Base-by-base conservation (phyloP, 2,113 vertebrate species). In the Regulus satrapa region DNA sequence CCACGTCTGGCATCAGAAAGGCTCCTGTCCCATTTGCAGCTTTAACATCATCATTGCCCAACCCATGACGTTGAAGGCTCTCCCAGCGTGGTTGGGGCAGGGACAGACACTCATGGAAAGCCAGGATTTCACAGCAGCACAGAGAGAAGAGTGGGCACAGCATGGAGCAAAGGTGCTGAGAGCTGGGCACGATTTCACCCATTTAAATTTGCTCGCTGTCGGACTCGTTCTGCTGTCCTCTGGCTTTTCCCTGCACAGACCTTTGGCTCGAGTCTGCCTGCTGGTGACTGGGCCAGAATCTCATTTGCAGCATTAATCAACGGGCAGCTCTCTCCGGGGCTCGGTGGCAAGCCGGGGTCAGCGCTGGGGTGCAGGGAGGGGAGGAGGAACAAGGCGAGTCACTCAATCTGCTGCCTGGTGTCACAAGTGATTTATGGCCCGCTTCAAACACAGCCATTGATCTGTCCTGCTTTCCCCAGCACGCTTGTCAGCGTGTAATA, bases 381-480 rank as follows among this genome's bases (percentile, higher is more conserved):
- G 79, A 92, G 55, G 75, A 92, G 88, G 82, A 88, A 48, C 46
- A 56, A 31, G 72, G 71, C 36, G 13, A 88, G 79, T 93, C 92
- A 80, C 71, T 95, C 95, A 94, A 94, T 95, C 94, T 84, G 94
- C 92, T 94, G 96, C 95, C 85, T 92, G 76, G 41, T 94, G 96
- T 95, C 96, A 94, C 3, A 0, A 18, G 86, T 96, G 94, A 95
- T 96, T 94, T 93, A 94, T 72, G 46, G 69, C 64, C n/a, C 0
- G 14, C 96, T 96, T 96, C 93, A 96, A 95, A 95, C 67, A 29
- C 72, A 41, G 90, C 66, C 88, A 93, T 96, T 92, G 88, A 94
- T 96, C 95, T 92, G 86, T 71, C 49, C 88, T 94, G 88, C 93
- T 90, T 74, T 96, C 89, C 63, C 89, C 88, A 88, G 88, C 81